Evolutionary conservation across 2,888 invertebrate genomes (phyloP).

Genomic region (Gnatocerus cornutus): DNA sequence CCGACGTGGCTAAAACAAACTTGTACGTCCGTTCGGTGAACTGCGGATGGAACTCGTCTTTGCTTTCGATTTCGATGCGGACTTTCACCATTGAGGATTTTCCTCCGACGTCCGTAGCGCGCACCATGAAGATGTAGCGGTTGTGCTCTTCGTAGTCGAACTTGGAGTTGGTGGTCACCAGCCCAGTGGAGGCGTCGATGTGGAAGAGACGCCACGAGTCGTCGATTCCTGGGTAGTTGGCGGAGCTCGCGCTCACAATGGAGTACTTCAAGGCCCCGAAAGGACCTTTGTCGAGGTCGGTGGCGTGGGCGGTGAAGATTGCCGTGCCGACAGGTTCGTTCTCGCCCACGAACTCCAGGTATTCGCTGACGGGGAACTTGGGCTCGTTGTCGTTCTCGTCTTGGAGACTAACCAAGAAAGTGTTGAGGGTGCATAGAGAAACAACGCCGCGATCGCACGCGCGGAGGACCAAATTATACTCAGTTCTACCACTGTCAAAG

Average conservation of each 20-base stretch:
- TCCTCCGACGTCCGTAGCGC: constrained; percentile 89
- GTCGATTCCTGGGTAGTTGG: constrained; percentile 77
- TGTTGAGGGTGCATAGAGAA: constrained; percentile 83
- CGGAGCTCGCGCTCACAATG: constrained; percentile 80
- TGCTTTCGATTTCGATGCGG: constrained; percentile 89
- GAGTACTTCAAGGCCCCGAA: constrained; percentile 91
- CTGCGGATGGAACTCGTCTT: constrained; percentile 95
- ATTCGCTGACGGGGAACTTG: constrained; percentile 90
- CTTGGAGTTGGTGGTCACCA: constrained; percentile 85
- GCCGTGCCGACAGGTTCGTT: constrained; percentile 90
- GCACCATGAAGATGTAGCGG: constrained; percentile 88
- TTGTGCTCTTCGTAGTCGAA: constrained; percentile 93
- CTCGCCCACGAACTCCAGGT: constrained; percentile 92
- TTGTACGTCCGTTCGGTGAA: constrained; percentile 92
- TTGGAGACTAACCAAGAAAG: constrained; percentile 82
- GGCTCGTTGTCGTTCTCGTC: constrained; percentile 96
- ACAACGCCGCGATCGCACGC: constrained; percentile 86
- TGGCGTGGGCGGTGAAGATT: constrained; percentile 92
- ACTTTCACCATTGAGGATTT: constrained; percentile 86
- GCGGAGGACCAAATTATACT: constrained; percentile 86
- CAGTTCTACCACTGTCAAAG: constrained; percentile 82
- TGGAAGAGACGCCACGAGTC: constrained; percentile 89
- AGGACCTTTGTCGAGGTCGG: constrained; percentile 89
- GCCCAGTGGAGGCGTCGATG: constrained; percentile 85
- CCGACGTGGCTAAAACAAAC: constrained; percentile 81